Conservation (phyloP, 2,888 invertebrate species). For the Augochlorella aurata region DNA sequence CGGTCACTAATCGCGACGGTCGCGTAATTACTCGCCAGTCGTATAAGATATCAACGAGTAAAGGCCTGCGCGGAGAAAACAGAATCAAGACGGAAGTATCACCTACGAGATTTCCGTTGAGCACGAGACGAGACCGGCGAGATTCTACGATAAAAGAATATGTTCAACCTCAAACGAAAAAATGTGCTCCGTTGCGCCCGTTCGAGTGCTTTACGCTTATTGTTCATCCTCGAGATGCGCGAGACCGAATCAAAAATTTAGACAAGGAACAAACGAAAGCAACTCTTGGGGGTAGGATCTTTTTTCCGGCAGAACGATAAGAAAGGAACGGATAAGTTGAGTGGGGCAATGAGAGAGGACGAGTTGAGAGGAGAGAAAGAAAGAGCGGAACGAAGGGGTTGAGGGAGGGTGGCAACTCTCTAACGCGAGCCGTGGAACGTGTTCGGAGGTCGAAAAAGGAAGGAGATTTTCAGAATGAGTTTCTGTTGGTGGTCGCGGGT, state of each 20-base stretch:
- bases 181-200: conserved; percentile 9
- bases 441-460: conserved; percentile 14
- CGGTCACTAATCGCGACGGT: too few relatives aligned
- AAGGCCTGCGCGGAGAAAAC: neutral
- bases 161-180: neutral
- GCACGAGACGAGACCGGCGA: neutral
- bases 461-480: conserved; percentile 54
- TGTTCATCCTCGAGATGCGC: neutral
- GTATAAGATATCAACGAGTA: too few relatives aligned
- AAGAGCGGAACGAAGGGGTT: conserved; percentile 4
- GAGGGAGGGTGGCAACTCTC: neutral
- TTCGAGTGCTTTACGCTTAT: neutral
- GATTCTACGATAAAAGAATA: neutral
- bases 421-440: neutral
- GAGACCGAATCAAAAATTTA: conserved; percentile 23
- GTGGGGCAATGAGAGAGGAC: neutral
- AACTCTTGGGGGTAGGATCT: neutral
- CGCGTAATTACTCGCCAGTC: neutral
- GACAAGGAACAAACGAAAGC: conserved; percentile 33
- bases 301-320: neutral
- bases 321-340: neutral
- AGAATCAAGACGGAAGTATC: neutral
- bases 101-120: too few relatives aligned
- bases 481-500: conserved; percentile 58
- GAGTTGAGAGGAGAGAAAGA: neutral